Conservation (phyloP, 2,797 vertebrate genomes). For the Poecilia gillii region DNA sequence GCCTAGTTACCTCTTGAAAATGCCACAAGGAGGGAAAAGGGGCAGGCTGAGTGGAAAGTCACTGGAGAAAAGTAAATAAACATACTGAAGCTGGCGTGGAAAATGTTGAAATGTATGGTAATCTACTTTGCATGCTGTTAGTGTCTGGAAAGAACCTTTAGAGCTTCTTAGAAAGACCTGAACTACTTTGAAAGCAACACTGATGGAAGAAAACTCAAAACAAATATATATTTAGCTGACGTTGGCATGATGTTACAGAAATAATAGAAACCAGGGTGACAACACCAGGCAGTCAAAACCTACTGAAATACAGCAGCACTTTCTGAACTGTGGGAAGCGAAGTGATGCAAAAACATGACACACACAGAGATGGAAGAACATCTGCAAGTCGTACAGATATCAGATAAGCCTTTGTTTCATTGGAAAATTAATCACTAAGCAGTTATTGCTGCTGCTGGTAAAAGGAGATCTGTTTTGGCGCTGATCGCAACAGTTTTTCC, state of each 20-base stretch:
- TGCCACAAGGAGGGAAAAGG: conserved; percentile 30
- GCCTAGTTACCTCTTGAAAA: conserved; percentile 32
- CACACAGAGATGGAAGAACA: conserved; percentile 33
- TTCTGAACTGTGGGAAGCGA: conserved; percentile 31
- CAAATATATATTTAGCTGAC: too few relatives aligned
- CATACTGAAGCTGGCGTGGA: conserved; percentile 25
- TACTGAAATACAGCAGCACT: conserved; percentile 9
- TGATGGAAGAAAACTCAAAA: background rate
- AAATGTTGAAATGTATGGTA: conserved; percentile 40
- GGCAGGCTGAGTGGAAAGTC: conserved; percentile 45
- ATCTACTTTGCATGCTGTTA: background rate
- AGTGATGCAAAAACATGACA: conserved; percentile 47
- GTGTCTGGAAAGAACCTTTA: conserved; percentile 2
- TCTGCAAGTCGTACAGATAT: conserved; percentile 27
- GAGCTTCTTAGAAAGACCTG: background rate
- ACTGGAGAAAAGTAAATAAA: conserved; percentile 56
- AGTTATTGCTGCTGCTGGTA: conserved; percentile 17
- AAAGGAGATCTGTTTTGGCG: background rate
- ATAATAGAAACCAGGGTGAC: conserved; percentile 63
- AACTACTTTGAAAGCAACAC: background rate
- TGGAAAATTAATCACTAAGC: background rate
- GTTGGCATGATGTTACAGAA: conserved; percentile 45
- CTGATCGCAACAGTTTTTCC: background rate
- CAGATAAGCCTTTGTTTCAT: background rate
- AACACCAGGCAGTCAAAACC: conserved; percentile 32